Evolutionary conservation across 2,113 vertebrate genomes (phyloP), one percentile per base, ranked within the genome.

Genomic region (Thymallus thymallus): DNA sequence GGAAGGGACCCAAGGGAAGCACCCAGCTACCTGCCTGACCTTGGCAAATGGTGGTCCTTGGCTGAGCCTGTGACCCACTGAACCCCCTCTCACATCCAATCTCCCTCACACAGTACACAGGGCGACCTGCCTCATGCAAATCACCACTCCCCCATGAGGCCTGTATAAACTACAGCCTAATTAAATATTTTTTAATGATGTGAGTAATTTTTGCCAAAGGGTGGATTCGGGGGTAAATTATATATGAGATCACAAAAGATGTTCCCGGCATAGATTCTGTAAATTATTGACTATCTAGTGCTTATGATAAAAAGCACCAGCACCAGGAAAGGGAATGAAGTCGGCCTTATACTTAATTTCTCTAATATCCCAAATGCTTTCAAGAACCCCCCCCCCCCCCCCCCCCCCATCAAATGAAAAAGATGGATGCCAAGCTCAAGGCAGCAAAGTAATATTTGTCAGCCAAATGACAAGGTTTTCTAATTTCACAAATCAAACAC

Each of bases 181-280:
- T 96, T 96, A 96, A 96, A 96, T 96, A 96, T 96, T 95, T 96
- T 95, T 96, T 96, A 96, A 96, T 94, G 94, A 96, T 95, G 95
- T 94, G 94, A 95, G 95, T 96, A 95, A 96, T 96, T 96, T 95
- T 96, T 95, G 95, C 95, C 95, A 95, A 95, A 92, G 94, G 95
- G 94, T 93, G 93, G 94, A 96, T 96, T 94, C 92, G 87, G 94
- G 2, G 94, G 92, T 93, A 94, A 95, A 95, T 95, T 95, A 94
- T 94, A 96, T 96, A 95, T 94, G 94, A 96, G 95, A 96, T 96
- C 95, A 96, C 94, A 96, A 96, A 96, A 96, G 95, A 95, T 95
- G 95, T 95, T 96, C 93, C 93, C 92, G 92, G 91, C 94, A 94
- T 94, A 95, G 94, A 95, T 96, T 95, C 93, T 95, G 94, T 95